These are phyloP conservation scores for Podargus strigoides DNA, from an alignment of 2,797 vertebrate genomes.

Conservation along the genomic window DNA sequence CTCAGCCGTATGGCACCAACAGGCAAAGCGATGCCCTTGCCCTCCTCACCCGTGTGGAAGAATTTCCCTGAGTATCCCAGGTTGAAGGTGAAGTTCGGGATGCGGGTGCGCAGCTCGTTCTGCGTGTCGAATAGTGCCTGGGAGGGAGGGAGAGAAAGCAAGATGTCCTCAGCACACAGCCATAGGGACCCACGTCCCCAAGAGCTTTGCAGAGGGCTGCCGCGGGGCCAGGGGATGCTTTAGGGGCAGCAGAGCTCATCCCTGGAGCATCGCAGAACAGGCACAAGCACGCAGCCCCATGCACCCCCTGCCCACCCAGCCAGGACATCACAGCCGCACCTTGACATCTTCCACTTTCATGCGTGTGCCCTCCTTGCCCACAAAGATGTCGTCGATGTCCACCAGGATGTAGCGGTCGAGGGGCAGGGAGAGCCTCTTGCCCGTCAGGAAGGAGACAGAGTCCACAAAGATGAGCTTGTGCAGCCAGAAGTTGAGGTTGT, in stretches of 20 bases:
- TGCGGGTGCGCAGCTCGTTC: conserved; percentile 88
- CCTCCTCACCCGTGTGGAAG: conserved; percentile 90
- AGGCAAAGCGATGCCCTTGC: rapidly evolving
- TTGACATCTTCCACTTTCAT: conserved; percentile 98
- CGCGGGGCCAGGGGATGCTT: not conserved
- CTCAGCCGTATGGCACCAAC: not conserved
- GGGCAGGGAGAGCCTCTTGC: conserved; percentile 91
- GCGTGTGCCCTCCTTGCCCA: conserved; percentile 96
- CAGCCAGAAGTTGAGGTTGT: conserved; percentile 97
- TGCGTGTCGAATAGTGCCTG: conserved; percentile 94
- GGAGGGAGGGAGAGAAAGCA: not conserved
- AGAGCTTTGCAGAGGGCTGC: rapidly evolving
- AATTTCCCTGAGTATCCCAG: conserved; percentile 99
- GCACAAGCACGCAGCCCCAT: not conserved
- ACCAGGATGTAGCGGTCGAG: conserved; percentile 95
- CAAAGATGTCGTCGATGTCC: conserved; percentile 98
- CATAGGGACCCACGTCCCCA: rapidly evolving
- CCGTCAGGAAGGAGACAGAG: conserved; percentile 92
- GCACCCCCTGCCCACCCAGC: not conserved
- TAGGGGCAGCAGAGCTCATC: not conserved
- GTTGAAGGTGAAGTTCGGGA: conserved; percentile 99
- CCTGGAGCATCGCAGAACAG: not conserved
- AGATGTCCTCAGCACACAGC: not conserved
- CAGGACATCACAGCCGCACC: conserved; percentile 68
- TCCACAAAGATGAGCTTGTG: conserved; percentile 97